These are phyloP conservation scores for Procavia capensis DNA, from an alignment of 2,113 vertebrate species.

Conservation along the genomic window DNA sequence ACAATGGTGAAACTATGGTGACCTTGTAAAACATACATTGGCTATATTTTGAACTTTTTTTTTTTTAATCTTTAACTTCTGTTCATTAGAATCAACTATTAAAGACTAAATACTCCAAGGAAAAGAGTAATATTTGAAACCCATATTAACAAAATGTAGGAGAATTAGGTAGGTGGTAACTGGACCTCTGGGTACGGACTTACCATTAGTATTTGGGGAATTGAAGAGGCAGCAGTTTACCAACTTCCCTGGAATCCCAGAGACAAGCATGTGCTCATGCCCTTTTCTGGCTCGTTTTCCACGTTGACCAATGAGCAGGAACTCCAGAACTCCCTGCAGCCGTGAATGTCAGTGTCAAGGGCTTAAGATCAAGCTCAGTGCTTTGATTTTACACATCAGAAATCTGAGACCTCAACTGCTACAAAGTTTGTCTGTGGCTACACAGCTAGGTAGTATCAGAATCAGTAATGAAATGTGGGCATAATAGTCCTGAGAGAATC, in stretches of 20 bases:
- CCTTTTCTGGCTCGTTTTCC: neutral
- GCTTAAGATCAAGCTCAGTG: neutral
- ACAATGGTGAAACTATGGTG: no score
- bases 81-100: neutral
- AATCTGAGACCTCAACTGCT: neutral
- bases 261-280: neutral
- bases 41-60: neutral
- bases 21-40: neutral
- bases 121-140: neutral
- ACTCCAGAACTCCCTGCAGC: neutral
- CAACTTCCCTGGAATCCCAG: neutral
- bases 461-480: neutral
- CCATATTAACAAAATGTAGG: neutral
- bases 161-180: neutral
- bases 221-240: neutral
- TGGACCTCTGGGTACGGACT: neutral
- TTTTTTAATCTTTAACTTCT: constrained; percentile 27
- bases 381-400: neutral
- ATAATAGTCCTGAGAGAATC: neutral
- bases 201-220: neutral
- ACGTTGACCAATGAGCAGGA: neutral
- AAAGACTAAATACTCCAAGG: neutral
- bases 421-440: neutral
- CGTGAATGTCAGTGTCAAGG: neutral
- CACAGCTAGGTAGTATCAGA: neutral